Evolutionary conservation across 2,797 vertebrate genomes (phyloP).

Genomic region (Stomatorhinus walkeri): DNA sequence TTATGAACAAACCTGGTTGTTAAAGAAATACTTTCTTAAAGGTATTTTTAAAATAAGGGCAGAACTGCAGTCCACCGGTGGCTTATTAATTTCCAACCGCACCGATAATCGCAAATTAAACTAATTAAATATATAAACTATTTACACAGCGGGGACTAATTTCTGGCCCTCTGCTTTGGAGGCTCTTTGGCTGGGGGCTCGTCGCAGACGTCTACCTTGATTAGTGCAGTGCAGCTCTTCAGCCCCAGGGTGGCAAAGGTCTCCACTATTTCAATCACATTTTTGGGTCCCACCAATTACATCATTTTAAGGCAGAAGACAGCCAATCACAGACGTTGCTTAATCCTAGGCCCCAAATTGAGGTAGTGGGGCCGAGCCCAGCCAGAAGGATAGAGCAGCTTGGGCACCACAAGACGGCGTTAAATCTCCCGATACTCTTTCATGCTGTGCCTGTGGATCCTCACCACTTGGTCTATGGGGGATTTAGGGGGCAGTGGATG

Average conservation of each 20-base stretch:
- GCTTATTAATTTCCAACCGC: not conserved
- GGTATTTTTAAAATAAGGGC: not conserved
- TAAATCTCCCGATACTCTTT: not conserved
- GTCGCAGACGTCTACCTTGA: not conserved
- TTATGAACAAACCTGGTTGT: not conserved
- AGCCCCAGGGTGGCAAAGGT: not conserved
- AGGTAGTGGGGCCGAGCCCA: not conserved
- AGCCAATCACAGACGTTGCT: not conserved
- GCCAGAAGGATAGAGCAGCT: not conserved
- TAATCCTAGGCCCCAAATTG: not conserved
- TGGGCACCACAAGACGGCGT: not conserved
- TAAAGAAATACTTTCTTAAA: not conserved
- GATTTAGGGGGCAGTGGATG: not conserved
- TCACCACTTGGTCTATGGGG: not conserved
- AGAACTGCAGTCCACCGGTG: not conserved
- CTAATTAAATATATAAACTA: not conserved
- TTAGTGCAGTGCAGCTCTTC: not conserved
- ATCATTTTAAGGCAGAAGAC: not conserved
- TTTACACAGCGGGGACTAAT: not conserved
- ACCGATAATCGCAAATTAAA: not conserved
- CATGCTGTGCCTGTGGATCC: not conserved
- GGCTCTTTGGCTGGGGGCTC: not conserved
- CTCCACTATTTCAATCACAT: not conserved
- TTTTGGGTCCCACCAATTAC: not conserved
- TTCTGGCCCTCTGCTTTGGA: not conserved